Conservation (phyloP, 2,888 invertebrate genomes). For the Acanthoscelides obtectus region DNA sequence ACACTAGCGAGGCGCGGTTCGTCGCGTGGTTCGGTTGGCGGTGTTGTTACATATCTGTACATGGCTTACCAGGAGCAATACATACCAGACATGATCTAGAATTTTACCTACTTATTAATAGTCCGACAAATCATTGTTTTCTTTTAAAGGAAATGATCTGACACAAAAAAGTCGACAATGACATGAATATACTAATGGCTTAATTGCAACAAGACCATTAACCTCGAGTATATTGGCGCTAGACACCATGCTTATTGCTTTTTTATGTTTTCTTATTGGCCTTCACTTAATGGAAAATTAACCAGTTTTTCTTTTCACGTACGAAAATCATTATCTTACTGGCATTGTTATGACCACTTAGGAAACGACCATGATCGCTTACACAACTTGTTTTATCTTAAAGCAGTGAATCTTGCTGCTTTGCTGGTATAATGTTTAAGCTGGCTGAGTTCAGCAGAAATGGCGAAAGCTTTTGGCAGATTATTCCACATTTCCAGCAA, state of each 20-base stretch:
- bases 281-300: not conserved
- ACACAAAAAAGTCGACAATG: not conserved
- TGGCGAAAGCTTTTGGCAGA: too few species aligned
- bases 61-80: not conserved
- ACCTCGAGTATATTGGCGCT: not conserved
- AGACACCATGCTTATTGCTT: not conserved
- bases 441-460: too few species aligned
- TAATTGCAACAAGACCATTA: not conserved
- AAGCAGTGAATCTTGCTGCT: too few species aligned
- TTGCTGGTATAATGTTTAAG: too few species aligned
- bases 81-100: not conserved
- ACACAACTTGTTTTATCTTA: too few species aligned
- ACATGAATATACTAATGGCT: not conserved
- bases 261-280: not conserved
- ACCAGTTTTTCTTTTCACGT: not conserved
- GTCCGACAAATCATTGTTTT: not conserved
- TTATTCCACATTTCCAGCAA: too few species aligned
- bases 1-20: too few species aligned
- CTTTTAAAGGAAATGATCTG: not conserved
- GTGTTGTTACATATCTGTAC: not conserved
- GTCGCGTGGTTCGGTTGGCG: too few species aligned
- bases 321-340: not conserved
- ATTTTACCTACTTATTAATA: not conserved
- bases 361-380: too few species aligned
- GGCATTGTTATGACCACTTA: not conserved